Percentiles rank a stretch among this genome's conserved stretches.
Conservation (phyloP, 2,888 invertebrate species). For the Thymelicus acteon region DNA sequence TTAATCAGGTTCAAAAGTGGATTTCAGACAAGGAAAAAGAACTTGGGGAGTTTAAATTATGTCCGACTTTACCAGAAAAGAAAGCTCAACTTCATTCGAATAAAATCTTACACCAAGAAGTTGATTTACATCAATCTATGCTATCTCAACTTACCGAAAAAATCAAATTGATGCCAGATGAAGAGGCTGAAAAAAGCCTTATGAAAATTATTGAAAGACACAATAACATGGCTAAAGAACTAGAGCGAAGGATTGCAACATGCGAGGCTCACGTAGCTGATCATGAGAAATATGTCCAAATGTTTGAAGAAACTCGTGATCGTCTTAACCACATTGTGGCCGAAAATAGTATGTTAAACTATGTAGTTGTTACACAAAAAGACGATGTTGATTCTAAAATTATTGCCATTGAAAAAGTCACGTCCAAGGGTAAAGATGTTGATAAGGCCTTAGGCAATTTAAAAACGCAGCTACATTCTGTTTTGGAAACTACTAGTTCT, state of each 20-base stretch:
- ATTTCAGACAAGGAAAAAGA: slow-evolving; percentile 91
- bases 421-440: slow-evolving; percentile 89
- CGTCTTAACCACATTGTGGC: slow-evolving; percentile 91
- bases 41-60: slow-evolving; percentile 88
- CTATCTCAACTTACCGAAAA: slow-evolving; percentile 93
- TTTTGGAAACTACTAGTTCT: slow-evolving; percentile 91
- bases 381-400: slow-evolving; percentile 91
- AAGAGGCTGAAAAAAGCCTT: slow-evolving; percentile 90
- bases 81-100: slow-evolving; percentile 93
- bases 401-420: slow-evolving; percentile 89
- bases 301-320: slow-evolving; percentile 92
- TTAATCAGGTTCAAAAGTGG: slow-evolving; percentile 95
- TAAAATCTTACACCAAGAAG: slow-evolving; percentile 93
- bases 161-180: slow-evolving; percentile 90
- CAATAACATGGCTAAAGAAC: slow-evolving; percentile 87
- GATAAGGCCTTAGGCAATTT: slow-evolving; percentile 89
- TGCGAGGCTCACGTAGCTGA: slow-evolving; percentile 90
- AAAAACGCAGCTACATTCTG: slow-evolving; percentile 88
- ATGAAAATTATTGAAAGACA: slow-evolving; percentile 90
- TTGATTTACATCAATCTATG: slow-evolving; percentile 93
- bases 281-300: slow-evolving; percentile 93
- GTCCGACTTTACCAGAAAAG: slow-evolving; percentile 94
- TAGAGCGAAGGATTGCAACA: slow-evolving; percentile 87
- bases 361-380: slow-evolving; percentile 91
- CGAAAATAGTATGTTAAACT: slow-evolving; percentile 91